phyloP scores from a whole-genome alignment of 2,888 invertebrate genomes.

The Julus scandinavius region DNA sequence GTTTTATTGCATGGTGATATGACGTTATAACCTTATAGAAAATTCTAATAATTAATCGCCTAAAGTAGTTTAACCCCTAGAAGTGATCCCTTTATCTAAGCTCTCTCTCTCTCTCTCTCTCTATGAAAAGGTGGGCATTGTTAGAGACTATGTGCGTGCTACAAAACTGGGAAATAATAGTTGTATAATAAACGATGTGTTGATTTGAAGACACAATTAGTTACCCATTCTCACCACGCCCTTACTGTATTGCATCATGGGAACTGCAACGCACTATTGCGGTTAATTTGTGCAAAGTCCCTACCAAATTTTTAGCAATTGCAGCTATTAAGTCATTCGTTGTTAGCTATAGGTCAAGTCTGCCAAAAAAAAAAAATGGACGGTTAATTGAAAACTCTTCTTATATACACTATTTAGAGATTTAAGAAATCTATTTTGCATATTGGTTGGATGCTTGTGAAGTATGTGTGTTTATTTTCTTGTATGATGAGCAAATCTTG shows the following conservation, averaged over 20 bases:
- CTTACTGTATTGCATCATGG: neutral
- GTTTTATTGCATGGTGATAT: neutral
- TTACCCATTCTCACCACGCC: neutral
- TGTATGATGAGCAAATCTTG: constrained; percentile 42
- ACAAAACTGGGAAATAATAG: neutral
- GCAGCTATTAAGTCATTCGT: neutral
- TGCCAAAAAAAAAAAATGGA: constrained; percentile 15
- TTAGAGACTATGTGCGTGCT: neutral
- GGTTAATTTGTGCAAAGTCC: neutral
- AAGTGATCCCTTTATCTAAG: neutral
- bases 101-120: no score
- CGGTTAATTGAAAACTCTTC: neutral
- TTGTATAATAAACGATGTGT: no score
- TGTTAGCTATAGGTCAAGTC: constrained; percentile 1
- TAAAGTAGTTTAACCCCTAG: neutral
- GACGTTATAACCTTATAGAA: neutral
- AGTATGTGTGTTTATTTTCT: constrained; percentile 28
- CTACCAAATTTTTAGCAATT: neutral
- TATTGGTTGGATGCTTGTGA: constrained; percentile 39
- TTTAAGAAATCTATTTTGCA: constrained; percentile 27
- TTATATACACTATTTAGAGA: constrained; percentile 35
- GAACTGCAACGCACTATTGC: neutral
- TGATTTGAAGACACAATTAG: neutral
- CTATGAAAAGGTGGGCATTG: neutral
- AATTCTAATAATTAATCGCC: neutral